Evolutionary conservation across 2,113 vertebrate genomes (phyloP).

Genomic region (Apistogramma diplotaenia): DNA sequence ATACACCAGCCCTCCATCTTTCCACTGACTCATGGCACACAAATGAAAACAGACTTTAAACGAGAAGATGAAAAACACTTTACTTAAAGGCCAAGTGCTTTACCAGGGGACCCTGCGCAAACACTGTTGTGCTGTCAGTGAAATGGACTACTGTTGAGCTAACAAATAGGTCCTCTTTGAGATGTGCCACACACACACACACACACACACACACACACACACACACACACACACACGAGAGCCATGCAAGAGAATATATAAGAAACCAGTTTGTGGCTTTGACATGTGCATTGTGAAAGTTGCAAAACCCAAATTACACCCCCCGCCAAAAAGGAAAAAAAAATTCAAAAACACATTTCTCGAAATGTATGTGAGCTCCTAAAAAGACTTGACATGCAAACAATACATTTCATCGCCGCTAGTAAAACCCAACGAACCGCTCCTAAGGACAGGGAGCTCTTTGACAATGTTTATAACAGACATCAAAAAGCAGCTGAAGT

Average conservation of each 20-base stretch:
- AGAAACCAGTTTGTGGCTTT: not conserved
- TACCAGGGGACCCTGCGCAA: conserved; percentile 46
- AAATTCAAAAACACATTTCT: not conserved
- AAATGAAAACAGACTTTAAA: conserved; percentile 70
- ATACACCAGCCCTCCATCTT: conserved; percentile 43
- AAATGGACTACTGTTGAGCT: conserved; percentile 43
- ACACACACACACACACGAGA: not conserved
- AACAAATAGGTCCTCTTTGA: conserved; percentile 24
- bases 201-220: not conserved
- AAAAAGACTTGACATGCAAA: conserved; percentile 45
- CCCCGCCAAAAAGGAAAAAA: not conserved
- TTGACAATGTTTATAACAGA: conserved; percentile 67
- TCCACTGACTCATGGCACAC: conserved; percentile 67
- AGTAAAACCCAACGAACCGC: conserved; percentile 42
- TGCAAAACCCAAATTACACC: not conserved
- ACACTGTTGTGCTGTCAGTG: conserved; percentile 41
- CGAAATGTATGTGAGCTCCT: conserved; percentile 45
- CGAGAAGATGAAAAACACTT: conserved; percentile 57
- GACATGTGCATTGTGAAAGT: not conserved
- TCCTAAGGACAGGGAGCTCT: conserved; percentile 46
- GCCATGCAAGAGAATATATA: not conserved
- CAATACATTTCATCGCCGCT: conserved; percentile 43
- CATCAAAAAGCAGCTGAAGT: conserved; percentile 66
- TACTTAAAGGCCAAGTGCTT: conserved; percentile 55
- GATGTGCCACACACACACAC: conserved; percentile 11